Evolutionary conservation across 2,113 vertebrate genomes (phyloP).

Genomic region (Lates calcarifer): DNA sequence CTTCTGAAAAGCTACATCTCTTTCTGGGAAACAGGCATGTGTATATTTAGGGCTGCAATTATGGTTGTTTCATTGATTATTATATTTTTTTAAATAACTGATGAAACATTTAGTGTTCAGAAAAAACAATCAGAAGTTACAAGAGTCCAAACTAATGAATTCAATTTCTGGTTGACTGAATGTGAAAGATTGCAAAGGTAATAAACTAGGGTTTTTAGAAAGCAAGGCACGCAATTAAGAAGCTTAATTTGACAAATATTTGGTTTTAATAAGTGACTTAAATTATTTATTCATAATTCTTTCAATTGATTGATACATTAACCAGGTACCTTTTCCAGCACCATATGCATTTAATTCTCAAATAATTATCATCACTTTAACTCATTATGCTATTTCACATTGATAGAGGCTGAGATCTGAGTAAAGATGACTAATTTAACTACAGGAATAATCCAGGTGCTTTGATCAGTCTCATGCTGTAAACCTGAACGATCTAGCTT

Average conservation of each 20-base stretch:
- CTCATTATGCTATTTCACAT: background rate
- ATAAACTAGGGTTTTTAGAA: background rate
- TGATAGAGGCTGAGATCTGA: constrained; percentile 1
- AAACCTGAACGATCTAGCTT: constrained; percentile 2
- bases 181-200: background rate
- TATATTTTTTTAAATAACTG: background rate
- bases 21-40: background rate
- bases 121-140: background rate
- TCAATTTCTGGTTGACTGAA: background rate
- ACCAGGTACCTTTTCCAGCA: background rate
- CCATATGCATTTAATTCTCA: background rate
- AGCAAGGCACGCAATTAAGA: background rate
- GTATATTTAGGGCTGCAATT: constrained; percentile 1
- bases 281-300: background rate
- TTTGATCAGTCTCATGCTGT: background rate
- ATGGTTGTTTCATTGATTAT: background rate
- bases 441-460: background rate
- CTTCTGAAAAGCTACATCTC: background rate
- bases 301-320: background rate
- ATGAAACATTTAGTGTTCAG: background rate
- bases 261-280: background rate
- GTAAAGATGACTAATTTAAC: constrained; percentile 12
- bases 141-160: too few species aligned
- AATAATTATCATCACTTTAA: background rate
- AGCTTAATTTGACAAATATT: background rate